Conservation (phyloP, 2,113 vertebrate species). For the Tragelaphus imberbis region DNA sequence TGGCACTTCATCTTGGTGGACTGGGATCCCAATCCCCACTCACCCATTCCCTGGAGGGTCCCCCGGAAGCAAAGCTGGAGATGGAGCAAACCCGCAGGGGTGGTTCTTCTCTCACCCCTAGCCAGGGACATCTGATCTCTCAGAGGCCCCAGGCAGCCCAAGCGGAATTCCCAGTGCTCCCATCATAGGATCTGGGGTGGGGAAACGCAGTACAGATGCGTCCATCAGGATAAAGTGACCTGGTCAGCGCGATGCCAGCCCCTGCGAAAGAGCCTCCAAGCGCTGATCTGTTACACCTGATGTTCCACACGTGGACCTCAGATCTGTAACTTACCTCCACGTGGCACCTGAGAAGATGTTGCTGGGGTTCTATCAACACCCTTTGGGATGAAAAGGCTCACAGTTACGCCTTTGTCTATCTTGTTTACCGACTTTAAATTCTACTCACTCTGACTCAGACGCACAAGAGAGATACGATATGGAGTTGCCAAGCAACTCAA, state of each 20-base stretch:
- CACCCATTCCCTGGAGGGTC: not conserved
- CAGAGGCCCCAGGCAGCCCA: not conserved
- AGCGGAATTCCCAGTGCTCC: not conserved
- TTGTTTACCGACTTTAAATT: not conserved
- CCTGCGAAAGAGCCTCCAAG: not conserved
- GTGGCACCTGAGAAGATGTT: not conserved
- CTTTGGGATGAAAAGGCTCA: not conserved
- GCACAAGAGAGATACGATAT: not conserved
- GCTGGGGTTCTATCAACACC: not conserved
- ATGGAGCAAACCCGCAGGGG: not conserved
- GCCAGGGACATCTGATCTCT: not conserved
- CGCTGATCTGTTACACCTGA: fast-evolving
- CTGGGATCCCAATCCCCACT: not conserved
- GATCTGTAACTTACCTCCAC: not conserved
- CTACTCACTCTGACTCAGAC: not conserved
- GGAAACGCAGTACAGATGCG: fast-evolving
- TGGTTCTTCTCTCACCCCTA: not conserved
- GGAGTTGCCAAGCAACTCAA: not conserved
- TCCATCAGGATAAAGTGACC: not conserved
- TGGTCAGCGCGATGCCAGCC: fast-evolving
- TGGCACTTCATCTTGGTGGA: not conserved
- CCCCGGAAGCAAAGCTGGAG: not conserved
- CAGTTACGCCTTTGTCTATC: not conserved
- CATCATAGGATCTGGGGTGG: not conserved
- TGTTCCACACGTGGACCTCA: fast-evolving